phyloP scores from a whole-genome alignment of 2,888 invertebrate species.

The Idaea biselata region DNA sequence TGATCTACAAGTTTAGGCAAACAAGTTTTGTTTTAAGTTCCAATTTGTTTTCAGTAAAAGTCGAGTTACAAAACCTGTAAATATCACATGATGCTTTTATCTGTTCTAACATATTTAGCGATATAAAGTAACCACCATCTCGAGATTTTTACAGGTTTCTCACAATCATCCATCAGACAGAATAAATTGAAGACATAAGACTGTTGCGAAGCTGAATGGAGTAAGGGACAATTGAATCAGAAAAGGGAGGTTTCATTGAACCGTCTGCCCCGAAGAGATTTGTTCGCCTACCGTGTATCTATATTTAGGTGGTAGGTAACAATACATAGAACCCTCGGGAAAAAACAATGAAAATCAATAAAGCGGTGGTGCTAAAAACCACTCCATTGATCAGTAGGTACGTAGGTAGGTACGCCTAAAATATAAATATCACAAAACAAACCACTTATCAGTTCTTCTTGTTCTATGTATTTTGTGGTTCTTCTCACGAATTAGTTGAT shows the following conservation, averaged over 20 bases:
- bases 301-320: not conserved
- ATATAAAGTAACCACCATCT: not conserved
- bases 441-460: too few species aligned
- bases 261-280: not conserved
- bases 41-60: too few species aligned
- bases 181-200: not conserved
- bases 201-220: not conserved
- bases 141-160: not conserved
- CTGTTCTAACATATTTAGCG: too few species aligned
- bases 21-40: not conserved
- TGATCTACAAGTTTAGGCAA: too few species aligned
- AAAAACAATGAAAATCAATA: not conserved
- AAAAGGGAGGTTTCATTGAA: slow-evolving; percentile 1
- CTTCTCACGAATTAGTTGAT: too few species aligned
- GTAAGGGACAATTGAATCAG: not conserved
- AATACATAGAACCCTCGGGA: not conserved
- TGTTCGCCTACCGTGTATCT: not conserved
- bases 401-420: too few species aligned
- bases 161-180: not conserved
- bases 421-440: too few species aligned
- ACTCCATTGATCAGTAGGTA: not conserved
- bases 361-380: not conserved
- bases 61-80: too few species aligned
- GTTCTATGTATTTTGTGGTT: too few species aligned
- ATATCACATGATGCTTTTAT: too few species aligned